phyloP scores from a whole-genome alignment of 1,140 invertebrate genomes.

The Triops cancriformis region DNA sequence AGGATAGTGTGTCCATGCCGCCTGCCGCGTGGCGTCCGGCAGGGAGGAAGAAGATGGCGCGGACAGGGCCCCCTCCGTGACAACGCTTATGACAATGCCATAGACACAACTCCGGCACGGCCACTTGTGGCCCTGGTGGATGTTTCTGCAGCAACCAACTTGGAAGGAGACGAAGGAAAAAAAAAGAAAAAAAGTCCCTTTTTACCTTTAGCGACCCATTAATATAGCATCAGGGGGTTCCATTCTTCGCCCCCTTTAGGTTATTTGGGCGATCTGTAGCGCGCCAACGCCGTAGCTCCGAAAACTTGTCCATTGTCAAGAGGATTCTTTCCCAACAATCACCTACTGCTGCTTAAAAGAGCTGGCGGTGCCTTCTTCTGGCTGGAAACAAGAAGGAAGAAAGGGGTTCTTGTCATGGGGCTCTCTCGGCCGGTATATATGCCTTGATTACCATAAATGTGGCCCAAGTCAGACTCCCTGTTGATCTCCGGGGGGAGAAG shows the following conservation, averaged over 20 bases:
- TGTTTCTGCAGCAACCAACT: background rate
- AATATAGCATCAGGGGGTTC: background rate
- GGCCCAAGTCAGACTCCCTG: slow-evolving; percentile 8
- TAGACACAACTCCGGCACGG: slow-evolving; percentile 5
- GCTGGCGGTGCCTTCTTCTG: background rate
- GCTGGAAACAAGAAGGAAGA: background rate
- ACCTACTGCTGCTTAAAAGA: background rate
- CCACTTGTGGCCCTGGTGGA: background rate
- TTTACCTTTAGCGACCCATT: slow-evolving; percentile 13
- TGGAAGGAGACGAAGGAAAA: background rate
- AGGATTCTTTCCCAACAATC: background rate
- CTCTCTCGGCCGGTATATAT: background rate
- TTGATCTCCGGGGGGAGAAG: background rate
- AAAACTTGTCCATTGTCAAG: background rate
- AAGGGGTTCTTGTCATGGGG: slow-evolving; percentile 1
- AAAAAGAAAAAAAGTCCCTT: background rate
- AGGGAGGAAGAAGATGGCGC: background rate
- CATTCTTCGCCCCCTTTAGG: background rate
- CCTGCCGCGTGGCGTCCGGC: slow-evolving; percentile 10
- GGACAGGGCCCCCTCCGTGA: slow-evolving; percentile 11
- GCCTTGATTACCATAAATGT: slow-evolving; percentile 10
- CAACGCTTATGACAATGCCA: slow-evolving; percentile 9
- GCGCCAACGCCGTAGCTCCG: background rate
- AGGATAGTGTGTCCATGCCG: background rate
- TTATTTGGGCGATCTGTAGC: background rate